Conservation (phyloP, 2,797 vertebrate genomes). For the Mallotus villosus region DNA sequence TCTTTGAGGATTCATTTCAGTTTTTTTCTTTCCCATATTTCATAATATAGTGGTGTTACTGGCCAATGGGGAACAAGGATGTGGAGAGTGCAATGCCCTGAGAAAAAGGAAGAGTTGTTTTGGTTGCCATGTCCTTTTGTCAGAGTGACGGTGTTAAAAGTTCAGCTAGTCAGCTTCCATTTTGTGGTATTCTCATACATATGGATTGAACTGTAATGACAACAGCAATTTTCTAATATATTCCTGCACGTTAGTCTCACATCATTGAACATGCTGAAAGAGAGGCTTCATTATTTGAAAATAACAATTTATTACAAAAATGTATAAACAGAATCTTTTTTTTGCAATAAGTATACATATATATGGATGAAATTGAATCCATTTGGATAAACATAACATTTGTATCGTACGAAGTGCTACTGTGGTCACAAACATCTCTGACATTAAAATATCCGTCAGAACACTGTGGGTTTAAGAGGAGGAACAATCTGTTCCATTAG, state of each 20-base stretch:
- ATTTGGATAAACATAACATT: neutral
- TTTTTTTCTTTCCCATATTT: slow-evolving; percentile 2
- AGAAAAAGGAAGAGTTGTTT: neutral
- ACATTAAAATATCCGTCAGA: no score
- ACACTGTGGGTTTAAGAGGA: neutral
- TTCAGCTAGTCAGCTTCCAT: neutral
- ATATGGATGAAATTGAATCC: neutral
- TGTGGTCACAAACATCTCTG: no score
- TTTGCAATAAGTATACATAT: neutral
- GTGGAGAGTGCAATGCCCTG: no score
- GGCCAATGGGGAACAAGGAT: neutral
- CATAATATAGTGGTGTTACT: neutral
- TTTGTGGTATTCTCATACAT: neutral
- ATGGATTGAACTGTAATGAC: no score
- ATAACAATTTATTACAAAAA: neutral
- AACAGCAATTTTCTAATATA: no score
- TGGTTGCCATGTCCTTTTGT: no score
- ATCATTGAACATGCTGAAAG: neutral
- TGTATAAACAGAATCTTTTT: neutral
- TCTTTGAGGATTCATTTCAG: neutral
- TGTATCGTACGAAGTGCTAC: no score
- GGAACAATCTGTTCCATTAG: neutral
- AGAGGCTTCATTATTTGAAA: neutral
- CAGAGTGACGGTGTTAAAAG: neutral
- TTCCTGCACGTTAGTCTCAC: no score